Percentiles rank a stretch among this genome's conserved stretches.
phyloP scores from a whole-genome alignment of 2,797 vertebrate species.

The Chaenodraco wilsoni region DNA sequence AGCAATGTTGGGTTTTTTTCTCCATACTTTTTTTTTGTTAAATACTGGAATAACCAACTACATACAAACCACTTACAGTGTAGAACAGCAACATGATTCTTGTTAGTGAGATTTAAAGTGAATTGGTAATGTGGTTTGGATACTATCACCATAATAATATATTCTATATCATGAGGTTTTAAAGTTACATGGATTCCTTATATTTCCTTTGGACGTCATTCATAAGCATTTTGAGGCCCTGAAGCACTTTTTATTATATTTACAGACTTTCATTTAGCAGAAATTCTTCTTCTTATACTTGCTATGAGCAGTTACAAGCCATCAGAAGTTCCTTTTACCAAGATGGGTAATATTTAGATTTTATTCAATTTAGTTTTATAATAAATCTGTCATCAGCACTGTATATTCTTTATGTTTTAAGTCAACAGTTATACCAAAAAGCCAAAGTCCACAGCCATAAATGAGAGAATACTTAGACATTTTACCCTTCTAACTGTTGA shows the following conservation, averaged over 20 bases:
- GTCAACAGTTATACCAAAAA: conserved; percentile 52
- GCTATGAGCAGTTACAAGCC: background rate
- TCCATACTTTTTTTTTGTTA: conserved; percentile 30
- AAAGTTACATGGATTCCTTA: conserved; percentile 6
- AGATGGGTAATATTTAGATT: conserved; percentile 3
- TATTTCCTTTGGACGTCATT: conserved; percentile 21
- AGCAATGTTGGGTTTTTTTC: conserved; percentile 54
- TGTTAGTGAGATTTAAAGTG: conserved; percentile 23
- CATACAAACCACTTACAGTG: conserved; percentile 48
- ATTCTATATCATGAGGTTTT: conserved; percentile 13
- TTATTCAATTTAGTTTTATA: conserved; percentile 17
- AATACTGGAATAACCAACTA: conserved; percentile 29
- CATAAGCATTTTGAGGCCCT: conserved; percentile 29
- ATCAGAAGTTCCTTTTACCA: conserved; percentile 5
- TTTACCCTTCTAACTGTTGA: conserved; percentile 13
- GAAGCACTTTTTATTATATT: conserved; percentile 50
- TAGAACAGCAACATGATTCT: conserved; percentile 33
- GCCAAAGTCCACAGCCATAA: conserved; percentile 69
- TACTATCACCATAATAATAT: background rate
- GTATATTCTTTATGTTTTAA: conserved; percentile 31
- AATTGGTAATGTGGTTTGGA: conserved; percentile 34
- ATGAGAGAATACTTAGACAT: conserved; percentile 23
- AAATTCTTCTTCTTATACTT: conserved; percentile 7
- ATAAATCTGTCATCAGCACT: conserved; percentile 24
- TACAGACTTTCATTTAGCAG: conserved; percentile 14